Percentiles rank a stretch among this genome's conserved stretches.
phyloP scores from a whole-genome alignment of 2,113 vertebrate genomes.

The Uria aalge region DNA sequence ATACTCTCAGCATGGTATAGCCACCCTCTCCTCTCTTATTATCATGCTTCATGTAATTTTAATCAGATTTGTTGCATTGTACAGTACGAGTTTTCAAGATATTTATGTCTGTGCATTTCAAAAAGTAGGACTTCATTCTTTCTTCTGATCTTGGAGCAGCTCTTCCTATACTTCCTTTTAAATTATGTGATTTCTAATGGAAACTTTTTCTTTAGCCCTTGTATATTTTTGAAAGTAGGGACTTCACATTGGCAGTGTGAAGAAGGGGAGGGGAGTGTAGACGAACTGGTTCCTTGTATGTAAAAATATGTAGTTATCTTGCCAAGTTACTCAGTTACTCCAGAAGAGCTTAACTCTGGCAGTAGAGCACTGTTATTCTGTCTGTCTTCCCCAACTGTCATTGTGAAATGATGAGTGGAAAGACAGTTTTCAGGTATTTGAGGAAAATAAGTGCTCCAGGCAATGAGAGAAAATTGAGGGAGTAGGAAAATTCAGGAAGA shows the following conservation, averaged over 20 bases:
- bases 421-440: background rate
- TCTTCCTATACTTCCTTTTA: background rate
- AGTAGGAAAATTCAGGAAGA: background rate
- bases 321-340: background rate
- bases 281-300: background rate
- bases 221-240: background rate
- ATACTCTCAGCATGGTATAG: slow-evolving; percentile 12
- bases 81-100: background rate
- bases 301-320: background rate
- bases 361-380: background rate
- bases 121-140: background rate
- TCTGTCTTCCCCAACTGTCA: background rate
- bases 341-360: background rate
- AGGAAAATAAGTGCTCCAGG: background rate
- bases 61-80: background rate
- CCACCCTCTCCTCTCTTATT: background rate
- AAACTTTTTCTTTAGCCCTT: background rate
- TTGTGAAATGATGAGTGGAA: background rate
- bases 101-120: background rate
- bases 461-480: background rate
- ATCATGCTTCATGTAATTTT: slow-evolving; percentile 1
- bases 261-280: background rate
- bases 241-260: background rate
- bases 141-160: background rate
- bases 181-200: background rate